A percentile compares a stretch with the other conserved stretches of the same genome.
Evolutionary conservation across 2,888 invertebrate genomes (phyloP).

Genomic region (Microplitis deprimator): DNA sequence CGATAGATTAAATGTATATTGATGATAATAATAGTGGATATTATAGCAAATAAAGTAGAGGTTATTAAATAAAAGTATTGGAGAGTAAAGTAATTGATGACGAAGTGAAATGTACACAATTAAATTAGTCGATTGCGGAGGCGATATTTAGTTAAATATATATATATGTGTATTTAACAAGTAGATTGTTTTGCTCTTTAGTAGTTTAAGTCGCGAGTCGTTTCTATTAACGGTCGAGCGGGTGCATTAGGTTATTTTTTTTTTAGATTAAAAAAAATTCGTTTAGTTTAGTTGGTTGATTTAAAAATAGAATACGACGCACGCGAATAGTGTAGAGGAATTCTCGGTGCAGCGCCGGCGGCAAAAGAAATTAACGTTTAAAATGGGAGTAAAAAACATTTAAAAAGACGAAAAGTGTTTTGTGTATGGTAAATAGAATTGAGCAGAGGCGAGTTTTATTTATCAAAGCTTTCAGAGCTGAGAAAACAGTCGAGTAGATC

Average conservation of each 20-base stretch:
- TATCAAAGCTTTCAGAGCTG: slow-evolving; percentile 56
- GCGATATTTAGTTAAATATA: not conserved
- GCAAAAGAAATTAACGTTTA: slow-evolving; percentile 25
- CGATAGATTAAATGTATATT: not conserved
- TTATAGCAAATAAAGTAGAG: no score
- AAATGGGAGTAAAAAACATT: slow-evolving; percentile 40
- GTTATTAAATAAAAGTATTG: no score
- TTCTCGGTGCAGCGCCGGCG: slow-evolving; percentile 22
- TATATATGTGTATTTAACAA: not conserved
- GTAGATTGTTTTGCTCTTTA: slow-evolving; percentile 11
- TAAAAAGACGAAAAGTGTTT: slow-evolving; percentile 18
- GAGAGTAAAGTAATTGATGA: no score
- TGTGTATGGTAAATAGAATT: not conserved
- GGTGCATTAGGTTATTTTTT: not conserved
- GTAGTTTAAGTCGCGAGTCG: slow-evolving; percentile 7
- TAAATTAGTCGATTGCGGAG: no score
- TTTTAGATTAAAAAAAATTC: not conserved
- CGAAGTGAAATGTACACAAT: no score
- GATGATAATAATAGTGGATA: no score
- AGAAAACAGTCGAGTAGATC: slow-evolving; percentile 48
- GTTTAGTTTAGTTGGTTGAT: not conserved
- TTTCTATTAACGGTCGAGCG: slow-evolving; percentile 1
- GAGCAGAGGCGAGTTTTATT: slow-evolving; percentile 46
- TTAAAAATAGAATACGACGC: slow-evolving; percentile 39
- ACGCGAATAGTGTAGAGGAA: slow-evolving; percentile 33